Base-by-base conservation (phyloP, 2,113 vertebrate genomes). In the Megaleporinus macrocephalus region DNA sequence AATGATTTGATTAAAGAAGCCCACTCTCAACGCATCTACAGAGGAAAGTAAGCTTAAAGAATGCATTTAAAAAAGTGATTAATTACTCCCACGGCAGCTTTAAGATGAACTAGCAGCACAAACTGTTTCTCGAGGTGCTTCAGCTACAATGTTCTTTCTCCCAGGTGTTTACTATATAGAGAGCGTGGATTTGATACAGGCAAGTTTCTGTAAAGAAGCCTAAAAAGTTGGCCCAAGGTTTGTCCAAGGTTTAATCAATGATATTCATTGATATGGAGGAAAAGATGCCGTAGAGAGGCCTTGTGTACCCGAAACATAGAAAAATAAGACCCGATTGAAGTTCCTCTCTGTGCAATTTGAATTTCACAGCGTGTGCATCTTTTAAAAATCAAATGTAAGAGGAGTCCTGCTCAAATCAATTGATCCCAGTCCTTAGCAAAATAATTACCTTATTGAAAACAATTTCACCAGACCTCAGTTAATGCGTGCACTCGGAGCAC, bases 401-500 rank as follows among this genome's bases (percentile, higher is more conserved):
- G 57, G n/a, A 61, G 57, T 26, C 10, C 12, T 30, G 72, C 72
- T 59, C 66, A 26, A 22, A 70, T 44, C 14, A 41, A 62, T 7
- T 22, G 27, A 68, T 76, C 26, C 1, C 3, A n/a, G 13, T 55
- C 22, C 26, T 73, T 29, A 51, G n/a, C 20, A 22, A 83, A 74
- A 74, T 73, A 57, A 47, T 73, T 26, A 53, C 3, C 55, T 22
- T n/a, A 29, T 33, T 81, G 30, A 77, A 81, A 73, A 68, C 20
- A 76, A 47, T 80, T 80, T 76, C n/a, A 47, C 24, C 66, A 47
- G 29, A 53, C 53, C 70, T 44, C 26, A n/a, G 71, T 55, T 30
- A 65, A 47, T 78, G 61, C 29, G 0, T 12, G 49, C 3, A 57
- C 29, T n/a, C 73, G 75, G 74, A 77, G 1, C n/a, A 68, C 7